Evolutionary conservation across 2,888 invertebrate genomes (phyloP).

Genomic region (Leptinotarsa tumamoca): DNA sequence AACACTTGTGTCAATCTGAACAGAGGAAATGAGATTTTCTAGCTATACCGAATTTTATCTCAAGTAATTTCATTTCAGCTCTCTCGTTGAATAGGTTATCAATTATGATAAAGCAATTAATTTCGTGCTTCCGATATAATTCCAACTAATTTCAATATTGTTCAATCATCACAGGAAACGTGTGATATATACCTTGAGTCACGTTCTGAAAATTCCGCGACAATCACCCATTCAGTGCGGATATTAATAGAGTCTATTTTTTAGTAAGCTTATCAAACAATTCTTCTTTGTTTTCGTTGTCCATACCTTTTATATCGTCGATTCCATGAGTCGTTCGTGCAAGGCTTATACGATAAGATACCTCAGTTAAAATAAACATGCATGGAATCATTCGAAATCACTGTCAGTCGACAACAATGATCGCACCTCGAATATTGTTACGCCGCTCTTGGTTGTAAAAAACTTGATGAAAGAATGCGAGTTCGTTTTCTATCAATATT

Average conservation of each 20-base stretch:
- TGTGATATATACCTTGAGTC: constrained; percentile 5
- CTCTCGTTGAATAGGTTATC: no score
- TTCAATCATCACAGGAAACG: constrained; percentile 8
- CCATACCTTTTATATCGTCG: not conserved
- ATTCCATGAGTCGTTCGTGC: not conserved
- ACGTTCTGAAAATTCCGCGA: constrained; percentile 3
- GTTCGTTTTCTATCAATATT: constrained; percentile 8
- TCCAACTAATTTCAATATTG: not conserved
- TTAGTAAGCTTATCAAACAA: not conserved
- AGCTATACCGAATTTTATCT: no score
- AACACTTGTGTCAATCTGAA: no score
- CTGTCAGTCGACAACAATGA: not conserved
- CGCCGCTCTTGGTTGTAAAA: not conserved
- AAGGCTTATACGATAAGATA: constrained; percentile 13
- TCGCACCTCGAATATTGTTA: not conserved
- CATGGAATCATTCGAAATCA: not conserved
- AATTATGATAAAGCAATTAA: not conserved
- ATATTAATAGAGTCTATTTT: not conserved
- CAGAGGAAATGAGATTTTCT: no score
- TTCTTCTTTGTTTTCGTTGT: constrained; percentile 5
- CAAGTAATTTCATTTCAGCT: no score
- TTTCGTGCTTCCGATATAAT: not conserved
- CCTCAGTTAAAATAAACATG: not conserved
- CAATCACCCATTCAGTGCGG: not conserved
- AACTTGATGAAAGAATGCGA: not conserved